phyloP scores from a whole-genome alignment of 2,888 invertebrate genomes.

The Pyrochroa serraticornis region DNA sequence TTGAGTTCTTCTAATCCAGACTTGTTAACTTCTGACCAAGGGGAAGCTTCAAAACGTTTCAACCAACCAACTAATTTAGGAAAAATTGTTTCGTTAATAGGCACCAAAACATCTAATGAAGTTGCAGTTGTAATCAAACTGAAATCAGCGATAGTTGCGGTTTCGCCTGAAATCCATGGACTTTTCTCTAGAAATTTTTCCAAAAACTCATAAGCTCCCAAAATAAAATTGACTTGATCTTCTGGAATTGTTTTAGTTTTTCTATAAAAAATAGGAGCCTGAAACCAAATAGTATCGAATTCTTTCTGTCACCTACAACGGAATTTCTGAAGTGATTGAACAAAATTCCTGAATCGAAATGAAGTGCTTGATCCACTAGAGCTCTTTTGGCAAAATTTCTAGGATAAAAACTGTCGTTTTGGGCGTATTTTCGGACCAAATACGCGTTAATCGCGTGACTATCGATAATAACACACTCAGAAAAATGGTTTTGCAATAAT shows the following conservation, averaged over 20 bases:
- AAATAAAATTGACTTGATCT: slow-evolving; percentile 50
- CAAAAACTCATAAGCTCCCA: slow-evolving; percentile 36
- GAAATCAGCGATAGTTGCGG: slow-evolving; percentile 42
- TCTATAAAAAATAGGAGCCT: slow-evolving; percentile 45
- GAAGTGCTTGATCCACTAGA: slow-evolving; percentile 60
- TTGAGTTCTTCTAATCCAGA: neutral
- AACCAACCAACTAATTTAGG: slow-evolving; percentile 55
- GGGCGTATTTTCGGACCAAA: slow-evolving; percentile 62
- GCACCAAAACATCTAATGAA: slow-evolving; percentile 55
- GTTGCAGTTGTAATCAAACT: slow-evolving; percentile 53
- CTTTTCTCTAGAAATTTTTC: slow-evolving; percentile 37
- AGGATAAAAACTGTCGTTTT: slow-evolving; percentile 62
- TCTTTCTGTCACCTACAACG: neutral
- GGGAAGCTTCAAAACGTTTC: slow-evolving; percentile 32
- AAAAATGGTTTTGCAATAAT: too few species aligned
- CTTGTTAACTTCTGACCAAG: slow-evolving; percentile 29
- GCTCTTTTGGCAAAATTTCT: slow-evolving; percentile 60
- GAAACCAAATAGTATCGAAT: neutral
- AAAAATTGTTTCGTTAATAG: slow-evolving; percentile 48
- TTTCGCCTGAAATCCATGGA: slow-evolving; percentile 39
- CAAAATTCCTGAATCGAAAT: slow-evolving; percentile 56
- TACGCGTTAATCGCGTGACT: slow-evolving; percentile 62
- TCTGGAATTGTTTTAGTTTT: slow-evolving; percentile 43
- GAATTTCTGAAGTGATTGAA: slow-evolving; percentile 2
- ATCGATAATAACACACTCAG: slow-evolving; percentile 58